Evolutionary conservation across 2,888 invertebrate genomes (phyloP).

Genomic region (Podotricha telesiphe): DNA sequence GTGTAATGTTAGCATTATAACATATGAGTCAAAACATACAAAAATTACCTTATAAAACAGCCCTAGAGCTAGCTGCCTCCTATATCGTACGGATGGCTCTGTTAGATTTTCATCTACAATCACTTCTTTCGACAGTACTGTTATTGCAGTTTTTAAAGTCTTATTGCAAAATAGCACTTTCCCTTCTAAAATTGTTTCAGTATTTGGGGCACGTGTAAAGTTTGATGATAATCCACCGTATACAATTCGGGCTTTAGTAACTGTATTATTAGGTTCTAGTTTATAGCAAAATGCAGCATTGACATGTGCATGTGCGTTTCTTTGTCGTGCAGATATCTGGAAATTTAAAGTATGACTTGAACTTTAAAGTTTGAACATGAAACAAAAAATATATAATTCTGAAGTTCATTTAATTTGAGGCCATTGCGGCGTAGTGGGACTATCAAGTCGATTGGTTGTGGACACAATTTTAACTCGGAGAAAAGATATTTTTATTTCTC

Average conservation of each 20-base stretch:
- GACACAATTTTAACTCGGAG: no score
- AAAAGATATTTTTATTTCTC: no score
- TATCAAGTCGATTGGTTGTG: no score
- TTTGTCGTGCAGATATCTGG: conserved; percentile 88
- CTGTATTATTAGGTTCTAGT: conserved; percentile 62
- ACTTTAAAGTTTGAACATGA: no score
- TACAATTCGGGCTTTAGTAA: conserved; percentile 83
- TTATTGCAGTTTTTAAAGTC: conserved; percentile 79
- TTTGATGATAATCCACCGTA: conserved; percentile 82
- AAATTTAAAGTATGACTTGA: neutral
- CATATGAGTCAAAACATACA: conserved; percentile 82
- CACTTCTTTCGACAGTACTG: conserved; percentile 83
- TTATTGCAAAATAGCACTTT: conserved; percentile 73
- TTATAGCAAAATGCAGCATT: conserved; percentile 89
- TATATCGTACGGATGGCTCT: conserved; percentile 84
- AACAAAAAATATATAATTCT: no score
- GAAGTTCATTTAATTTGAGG: no score
- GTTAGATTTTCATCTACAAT: conserved; percentile 82
- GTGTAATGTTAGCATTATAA: conserved; percentile 65
- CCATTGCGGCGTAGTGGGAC: no score
- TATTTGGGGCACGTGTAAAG: conserved; percentile 83
- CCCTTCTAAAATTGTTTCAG: conserved; percentile 75
- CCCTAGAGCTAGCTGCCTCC: conserved; percentile 83
- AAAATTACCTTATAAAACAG: conserved; percentile 86
- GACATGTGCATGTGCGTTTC: conserved; percentile 89